Base-by-base conservation (phyloP, 2,888 invertebrate species). In the Drosophila neoperkinsi region DNA sequence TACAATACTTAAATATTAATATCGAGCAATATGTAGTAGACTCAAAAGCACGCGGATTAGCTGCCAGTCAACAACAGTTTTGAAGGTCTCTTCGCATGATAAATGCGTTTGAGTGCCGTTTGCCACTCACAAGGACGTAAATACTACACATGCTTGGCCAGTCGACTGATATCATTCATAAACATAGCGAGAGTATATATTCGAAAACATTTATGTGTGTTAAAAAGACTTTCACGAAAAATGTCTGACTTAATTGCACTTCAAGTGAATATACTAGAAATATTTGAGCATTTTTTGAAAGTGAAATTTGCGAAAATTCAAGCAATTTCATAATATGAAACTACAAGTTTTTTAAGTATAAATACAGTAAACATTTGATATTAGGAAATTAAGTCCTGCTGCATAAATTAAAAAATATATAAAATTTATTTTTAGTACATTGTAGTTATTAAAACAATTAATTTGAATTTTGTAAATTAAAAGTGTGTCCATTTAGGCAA, bases 141-240 rank as follows among this genome's bases (percentile, higher is more conserved):
- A 70, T 66, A 75, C 43, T 55, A 67, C 41, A 38, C 53, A 60
- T 21, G 52, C 38, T 11, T 28, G 30, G 43, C 6, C 65, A 34
- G 9, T 68, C 38, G 46, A 64, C 71, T 79, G 76, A 78, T 78
- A 80, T 80, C 80, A 80, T 78, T 75, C 80, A 79, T 71, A 78
- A 78, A 75, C 75, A 57, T 79, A 75, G 79, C 25, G 13, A 16
- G 7, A 21, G n/a, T 34, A 50, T 31, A 41, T 38, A 41, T 38
- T 49, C 21, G 33, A 53, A 41, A 67, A 49, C 21, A 41, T 59
- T 49, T 38, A 10, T 31, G 21, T 30, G 43, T 34, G 34, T 13
- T 59, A 60, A 21, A 43, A 71, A 38, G 53, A 68, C 58, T 62
- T 66, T 70, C 46, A 51, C n/a, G 46, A 52, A 64, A 61, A 34